Conservation (phyloP, 2,797 vertebrate species). For the Graptemys geographica region DNA sequence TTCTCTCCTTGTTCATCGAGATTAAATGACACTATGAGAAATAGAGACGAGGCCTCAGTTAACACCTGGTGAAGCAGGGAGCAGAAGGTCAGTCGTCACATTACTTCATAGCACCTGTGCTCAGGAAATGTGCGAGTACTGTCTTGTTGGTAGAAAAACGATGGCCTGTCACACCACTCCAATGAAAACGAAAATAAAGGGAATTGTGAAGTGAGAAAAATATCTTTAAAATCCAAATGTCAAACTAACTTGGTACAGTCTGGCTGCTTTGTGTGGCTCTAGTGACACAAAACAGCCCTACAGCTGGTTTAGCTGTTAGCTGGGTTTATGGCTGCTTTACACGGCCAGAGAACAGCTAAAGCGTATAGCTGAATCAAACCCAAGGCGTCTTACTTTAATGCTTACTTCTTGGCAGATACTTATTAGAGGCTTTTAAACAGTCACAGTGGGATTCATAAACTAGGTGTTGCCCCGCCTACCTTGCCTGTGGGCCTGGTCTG, state of each 20-base stretch:
- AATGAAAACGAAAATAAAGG: not conserved
- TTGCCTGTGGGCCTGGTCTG: not conserved
- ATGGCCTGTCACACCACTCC: not conserved
- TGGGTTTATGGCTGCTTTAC: slow-evolving; percentile 18
- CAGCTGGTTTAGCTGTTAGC: slow-evolving; percentile 2
- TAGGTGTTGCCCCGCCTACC: not conserved
- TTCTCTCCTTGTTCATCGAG: not conserved
- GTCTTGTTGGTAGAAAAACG: not conserved
- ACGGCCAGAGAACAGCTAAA: slow-evolving; percentile 28
- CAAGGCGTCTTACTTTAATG: slow-evolving; percentile 40
- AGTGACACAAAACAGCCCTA: not conserved
- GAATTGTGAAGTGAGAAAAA: not conserved
- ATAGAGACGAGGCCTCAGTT: not conserved
- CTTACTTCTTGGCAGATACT: slow-evolving; percentile 30
- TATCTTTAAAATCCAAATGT: not conserved
- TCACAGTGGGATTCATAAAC: not conserved
- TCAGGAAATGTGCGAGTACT: not conserved
- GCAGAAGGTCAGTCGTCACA: not conserved
- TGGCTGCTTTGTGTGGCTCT: not conserved
- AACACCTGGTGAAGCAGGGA: not conserved
- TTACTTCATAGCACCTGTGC: rapidly evolving
- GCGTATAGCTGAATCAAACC: slow-evolving; percentile 25
- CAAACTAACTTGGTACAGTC: not conserved
- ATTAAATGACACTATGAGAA: not conserved
- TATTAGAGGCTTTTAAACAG: slow-evolving; percentile 18